Percentiles rank a stretch among this genome's conserved stretches.
Evolutionary conservation across 2,797 vertebrate species (phyloP).

Genomic region (Scyliorhinus canicula): DNA sequence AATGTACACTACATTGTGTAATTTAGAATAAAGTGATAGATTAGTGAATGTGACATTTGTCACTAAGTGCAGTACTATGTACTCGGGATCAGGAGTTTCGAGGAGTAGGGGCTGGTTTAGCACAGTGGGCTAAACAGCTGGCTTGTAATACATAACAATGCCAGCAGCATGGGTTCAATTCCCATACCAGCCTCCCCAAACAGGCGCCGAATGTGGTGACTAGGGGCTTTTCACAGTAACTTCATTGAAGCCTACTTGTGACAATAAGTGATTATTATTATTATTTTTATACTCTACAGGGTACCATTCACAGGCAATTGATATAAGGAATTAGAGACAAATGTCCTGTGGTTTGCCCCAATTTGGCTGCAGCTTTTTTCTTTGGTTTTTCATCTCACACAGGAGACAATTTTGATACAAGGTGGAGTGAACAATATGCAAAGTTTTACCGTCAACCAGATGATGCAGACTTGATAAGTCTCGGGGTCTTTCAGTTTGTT

Average conservation of each 20-base stretch:
- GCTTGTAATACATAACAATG: no score
- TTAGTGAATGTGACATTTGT: background rate
- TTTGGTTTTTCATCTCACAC: background rate
- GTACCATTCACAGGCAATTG: background rate
- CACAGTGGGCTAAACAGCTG: no score
- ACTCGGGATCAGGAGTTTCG: background rate
- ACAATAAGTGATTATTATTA: no score
- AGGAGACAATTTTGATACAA: background rate
- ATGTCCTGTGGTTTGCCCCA: background rate
- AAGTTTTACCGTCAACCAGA: background rate
- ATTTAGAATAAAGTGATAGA: background rate
- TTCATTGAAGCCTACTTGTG: no score
- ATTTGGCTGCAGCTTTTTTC: background rate
- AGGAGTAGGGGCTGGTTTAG: no score
- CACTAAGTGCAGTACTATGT: background rate
- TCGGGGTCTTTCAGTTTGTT: background rate
- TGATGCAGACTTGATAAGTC: background rate
- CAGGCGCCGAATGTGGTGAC: no score
- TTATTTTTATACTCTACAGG: background rate
- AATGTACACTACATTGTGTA: background rate
- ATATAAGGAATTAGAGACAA: background rate
- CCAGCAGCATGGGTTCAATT: no score
- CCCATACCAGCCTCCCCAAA: no score
- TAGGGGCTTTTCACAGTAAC: no score
- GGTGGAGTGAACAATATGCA: background rate